These are phyloP conservation scores for Eurypyga helias DNA, from an alignment of 2,113 vertebrate genomes.

Conservation along the genomic window DNA sequence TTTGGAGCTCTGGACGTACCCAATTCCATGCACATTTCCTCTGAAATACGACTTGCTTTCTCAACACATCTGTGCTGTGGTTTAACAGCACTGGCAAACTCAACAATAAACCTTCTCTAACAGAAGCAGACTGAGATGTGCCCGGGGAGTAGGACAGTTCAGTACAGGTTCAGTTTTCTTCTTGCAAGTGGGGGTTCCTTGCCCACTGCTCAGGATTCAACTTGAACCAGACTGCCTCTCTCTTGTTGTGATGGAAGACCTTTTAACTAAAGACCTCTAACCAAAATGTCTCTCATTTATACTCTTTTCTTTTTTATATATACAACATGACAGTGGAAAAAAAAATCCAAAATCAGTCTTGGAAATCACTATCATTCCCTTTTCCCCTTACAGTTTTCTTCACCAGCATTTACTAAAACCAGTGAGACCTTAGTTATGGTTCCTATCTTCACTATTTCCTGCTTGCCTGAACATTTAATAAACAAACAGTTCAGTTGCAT, in stretches of 20 bases:
- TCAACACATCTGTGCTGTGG: neutral
- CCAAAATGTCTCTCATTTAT: neutral
- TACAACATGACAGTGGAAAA: neutral
- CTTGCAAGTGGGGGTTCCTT: neutral
- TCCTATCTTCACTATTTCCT: neutral
- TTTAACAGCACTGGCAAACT: neutral
- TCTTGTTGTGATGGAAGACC: fast-evolving
- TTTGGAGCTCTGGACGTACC: neutral
- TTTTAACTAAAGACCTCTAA: neutral
- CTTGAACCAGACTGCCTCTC: neutral
- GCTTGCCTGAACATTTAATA: neutral
- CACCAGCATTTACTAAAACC: neutral
- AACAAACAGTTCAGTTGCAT: neutral
- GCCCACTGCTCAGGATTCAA: neutral
- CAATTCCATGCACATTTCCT: neutral
- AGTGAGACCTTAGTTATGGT: neutral
- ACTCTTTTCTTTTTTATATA: neutral
- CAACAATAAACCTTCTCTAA: neutral
- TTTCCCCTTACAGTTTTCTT: neutral
- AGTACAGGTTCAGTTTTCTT: neutral
- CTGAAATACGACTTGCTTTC: neutral
- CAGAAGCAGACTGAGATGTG: neutral
- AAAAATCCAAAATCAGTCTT: neutral
- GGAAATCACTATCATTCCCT: neutral
- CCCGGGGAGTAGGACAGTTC: neutral